These are phyloP conservation scores for Sebastes miniatus DNA, from an alignment of 2,797 vertebrate species.

Conservation along the genomic window DNA sequence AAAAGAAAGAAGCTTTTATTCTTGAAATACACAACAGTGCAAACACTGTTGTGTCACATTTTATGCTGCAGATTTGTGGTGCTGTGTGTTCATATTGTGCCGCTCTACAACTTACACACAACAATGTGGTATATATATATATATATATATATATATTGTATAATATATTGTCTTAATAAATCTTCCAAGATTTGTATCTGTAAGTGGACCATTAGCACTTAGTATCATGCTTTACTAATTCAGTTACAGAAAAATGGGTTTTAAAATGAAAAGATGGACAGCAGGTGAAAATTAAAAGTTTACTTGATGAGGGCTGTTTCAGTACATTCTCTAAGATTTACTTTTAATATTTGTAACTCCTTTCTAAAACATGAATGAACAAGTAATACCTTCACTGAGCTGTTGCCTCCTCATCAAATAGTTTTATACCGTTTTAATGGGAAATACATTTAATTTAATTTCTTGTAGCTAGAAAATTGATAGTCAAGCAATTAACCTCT, in stretches of 20 bases:
- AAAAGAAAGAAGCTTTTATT: no score
- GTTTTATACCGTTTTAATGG: conserved; percentile 7
- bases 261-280: background rate
- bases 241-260: background rate
- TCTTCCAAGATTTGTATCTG: background rate
- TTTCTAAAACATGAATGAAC: background rate
- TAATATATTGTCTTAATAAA: no score
- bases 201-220: background rate
- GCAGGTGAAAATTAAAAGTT: background rate
- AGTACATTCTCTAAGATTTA: background rate
- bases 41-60: no score
- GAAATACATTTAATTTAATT: background rate
- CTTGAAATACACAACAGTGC: no score
- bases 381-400: background rate
- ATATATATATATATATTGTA: no score
- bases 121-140: no score
- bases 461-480: background rate
- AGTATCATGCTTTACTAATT: background rate
- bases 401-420: background rate
- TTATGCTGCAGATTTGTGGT: no score
- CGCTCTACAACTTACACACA: no score
- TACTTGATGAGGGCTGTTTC: background rate
- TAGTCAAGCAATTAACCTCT: background rate
- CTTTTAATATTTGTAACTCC: background rate
- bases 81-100: no score